These are phyloP conservation scores for Sebastes minor DNA, from an alignment of 2,797 vertebrate genomes.

Conservation along the genomic window DNA sequence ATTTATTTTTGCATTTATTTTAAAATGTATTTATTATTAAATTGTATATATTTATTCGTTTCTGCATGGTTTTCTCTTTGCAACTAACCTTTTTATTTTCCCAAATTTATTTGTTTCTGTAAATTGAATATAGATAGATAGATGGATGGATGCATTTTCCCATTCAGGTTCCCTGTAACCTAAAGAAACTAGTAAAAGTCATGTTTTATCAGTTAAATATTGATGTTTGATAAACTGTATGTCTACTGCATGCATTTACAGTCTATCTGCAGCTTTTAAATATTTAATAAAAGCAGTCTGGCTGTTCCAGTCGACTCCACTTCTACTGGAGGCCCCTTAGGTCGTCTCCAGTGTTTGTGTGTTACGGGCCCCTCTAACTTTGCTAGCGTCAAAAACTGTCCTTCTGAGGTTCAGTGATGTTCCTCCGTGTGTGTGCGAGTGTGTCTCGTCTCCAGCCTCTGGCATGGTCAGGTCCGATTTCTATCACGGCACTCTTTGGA, in stretches of 20 bases:
- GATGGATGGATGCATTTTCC: too few species aligned
- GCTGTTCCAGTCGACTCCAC: slow-evolving; percentile 19
- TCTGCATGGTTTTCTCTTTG: too few species aligned
- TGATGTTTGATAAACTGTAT: not conserved
- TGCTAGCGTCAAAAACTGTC: slow-evolving; percentile 58
- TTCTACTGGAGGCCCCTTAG: slow-evolving; percentile 15
- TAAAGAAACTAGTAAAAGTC: not conserved
- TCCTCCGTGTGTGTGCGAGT: slow-evolving; percentile 46
- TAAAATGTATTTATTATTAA: too few species aligned
- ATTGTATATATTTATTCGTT: too few species aligned
- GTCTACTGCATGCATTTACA: not conserved
- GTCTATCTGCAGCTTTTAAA: slow-evolving; percentile 8
- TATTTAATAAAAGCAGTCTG: slow-evolving; percentile 13
- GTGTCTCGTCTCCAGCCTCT: slow-evolving; percentile 63
- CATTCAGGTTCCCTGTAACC: not conserved
- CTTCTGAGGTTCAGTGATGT: slow-evolving; percentile 57
- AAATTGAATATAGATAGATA: too few species aligned
- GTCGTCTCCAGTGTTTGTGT: slow-evolving; percentile 39
- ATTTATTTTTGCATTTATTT: too few species aligned
- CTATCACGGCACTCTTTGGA: slow-evolving; percentile 61
- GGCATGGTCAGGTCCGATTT: slow-evolving; percentile 73
- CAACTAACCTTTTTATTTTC: too few species aligned
- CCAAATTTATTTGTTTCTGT: too few species aligned
- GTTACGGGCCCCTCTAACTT: slow-evolving; percentile 57
- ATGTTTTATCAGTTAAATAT: not conserved